A percentile compares a stretch with the other conserved stretches of the same genome.
Evolutionary conservation across 2,797 vertebrate species (phyloP).

Genomic region (Malacoctenus gilli): DNA sequence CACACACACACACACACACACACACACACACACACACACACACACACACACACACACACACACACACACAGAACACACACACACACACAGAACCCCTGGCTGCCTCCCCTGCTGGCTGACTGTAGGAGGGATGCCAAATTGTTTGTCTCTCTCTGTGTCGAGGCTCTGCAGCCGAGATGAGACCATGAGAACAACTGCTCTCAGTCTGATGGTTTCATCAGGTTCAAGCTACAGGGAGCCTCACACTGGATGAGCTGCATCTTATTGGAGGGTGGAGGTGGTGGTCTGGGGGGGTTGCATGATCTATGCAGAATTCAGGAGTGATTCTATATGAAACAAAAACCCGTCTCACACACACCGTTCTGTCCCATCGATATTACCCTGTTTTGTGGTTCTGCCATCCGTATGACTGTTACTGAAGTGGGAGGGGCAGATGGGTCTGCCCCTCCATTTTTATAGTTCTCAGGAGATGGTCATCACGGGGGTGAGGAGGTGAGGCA

Average conservation of each 20-base stretch:
- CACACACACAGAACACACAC: constrained; percentile 23
- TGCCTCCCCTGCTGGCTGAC: constrained; percentile 69
- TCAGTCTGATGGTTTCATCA: constrained; percentile 73
- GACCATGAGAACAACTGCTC: constrained; percentile 66
- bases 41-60: constrained; percentile 16
- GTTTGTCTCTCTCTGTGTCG: constrained; percentile 74
- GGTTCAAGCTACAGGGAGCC: constrained; percentile 67
- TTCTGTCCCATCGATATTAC: too few species aligned
- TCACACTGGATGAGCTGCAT: too few species aligned
- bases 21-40: constrained; percentile 10
- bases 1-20: background rate
- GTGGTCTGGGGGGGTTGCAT: too few species aligned
- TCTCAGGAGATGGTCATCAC: too few species aligned
- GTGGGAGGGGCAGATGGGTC: too few species aligned
- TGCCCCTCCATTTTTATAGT: too few species aligned
- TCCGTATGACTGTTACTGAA: too few species aligned
- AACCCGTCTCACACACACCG: constrained; percentile 20
- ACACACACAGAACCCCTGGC: too few species aligned
- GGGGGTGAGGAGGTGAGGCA: too few species aligned
- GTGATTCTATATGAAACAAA: constrained; percentile 16
- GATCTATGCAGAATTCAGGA: constrained; percentile 34
- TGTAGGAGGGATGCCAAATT: constrained; percentile 80
- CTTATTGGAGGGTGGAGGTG: too few species aligned
- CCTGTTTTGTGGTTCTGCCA: too few species aligned
- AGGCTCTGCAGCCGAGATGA: constrained; percentile 66